phyloP scores from a whole-genome alignment of 2,888 invertebrate species.

The Lasius platythorax region DNA sequence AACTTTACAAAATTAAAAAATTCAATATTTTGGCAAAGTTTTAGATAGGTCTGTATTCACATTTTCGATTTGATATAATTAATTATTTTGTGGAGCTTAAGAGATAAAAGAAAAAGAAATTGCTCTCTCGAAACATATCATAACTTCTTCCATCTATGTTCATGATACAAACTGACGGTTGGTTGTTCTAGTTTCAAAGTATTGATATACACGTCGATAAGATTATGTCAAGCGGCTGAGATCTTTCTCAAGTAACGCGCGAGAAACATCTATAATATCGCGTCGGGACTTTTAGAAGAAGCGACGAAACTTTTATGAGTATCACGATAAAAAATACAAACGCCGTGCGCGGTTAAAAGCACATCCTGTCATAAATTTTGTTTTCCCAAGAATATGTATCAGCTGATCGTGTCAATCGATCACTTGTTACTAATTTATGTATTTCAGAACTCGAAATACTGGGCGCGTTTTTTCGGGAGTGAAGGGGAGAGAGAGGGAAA shows the following conservation, averaged over 20 bases:
- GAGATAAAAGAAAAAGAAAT: not conserved
- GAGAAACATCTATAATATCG: conserved; percentile 14
- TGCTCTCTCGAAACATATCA: not conserved
- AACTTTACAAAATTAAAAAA: not conserved
- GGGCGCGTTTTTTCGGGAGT: not conserved
- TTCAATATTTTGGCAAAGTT: not conserved
- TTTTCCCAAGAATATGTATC: conserved; percentile 19
- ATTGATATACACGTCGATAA: conserved; percentile 31
- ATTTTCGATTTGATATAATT: not conserved
- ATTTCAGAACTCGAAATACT: not conserved
- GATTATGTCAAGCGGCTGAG: conserved; percentile 26
- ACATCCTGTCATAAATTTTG: not conserved
- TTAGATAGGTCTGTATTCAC: not conserved
- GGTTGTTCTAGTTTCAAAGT: conserved; percentile 28
- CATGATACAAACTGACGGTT: conserved; percentile 15
- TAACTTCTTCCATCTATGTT: conserved; percentile 18
- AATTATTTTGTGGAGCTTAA: conserved; percentile 9
- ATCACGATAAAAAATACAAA: conserved; percentile 10
- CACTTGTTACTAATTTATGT: conserved; percentile 1
- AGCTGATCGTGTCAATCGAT: not conserved
- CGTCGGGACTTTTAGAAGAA: not conserved
- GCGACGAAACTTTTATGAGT: conserved; percentile 34
- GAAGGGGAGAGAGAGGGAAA: no score
- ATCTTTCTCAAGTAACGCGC: conserved; percentile 8
- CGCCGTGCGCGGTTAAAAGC: not conserved